These are phyloP conservation scores for Malacosoma neustria DNA, from an alignment of 2,888 invertebrate genomes.

Conservation along the genomic window DNA sequence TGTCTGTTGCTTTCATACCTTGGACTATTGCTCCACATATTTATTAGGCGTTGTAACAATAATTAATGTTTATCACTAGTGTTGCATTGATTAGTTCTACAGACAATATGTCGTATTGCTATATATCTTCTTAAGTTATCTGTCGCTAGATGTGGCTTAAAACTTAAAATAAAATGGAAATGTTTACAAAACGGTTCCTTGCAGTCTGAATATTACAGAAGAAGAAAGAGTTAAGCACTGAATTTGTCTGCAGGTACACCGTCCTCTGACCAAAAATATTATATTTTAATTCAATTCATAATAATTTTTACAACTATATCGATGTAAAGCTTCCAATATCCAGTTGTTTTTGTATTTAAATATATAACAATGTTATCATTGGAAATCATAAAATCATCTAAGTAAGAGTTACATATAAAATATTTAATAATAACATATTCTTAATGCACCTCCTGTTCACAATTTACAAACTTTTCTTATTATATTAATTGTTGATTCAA, in stretches of 20 bases:
- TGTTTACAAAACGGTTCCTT: too few species aligned
- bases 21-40: constrained; percentile 40
- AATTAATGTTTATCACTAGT: constrained; percentile 43
- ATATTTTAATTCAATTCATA: constrained; percentile 1
- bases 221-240: too few species aligned
- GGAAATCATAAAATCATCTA: constrained; percentile 9
- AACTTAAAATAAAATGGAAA: constrained; percentile 5
- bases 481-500: not conserved
- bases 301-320: not conserved
- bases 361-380: not conserved
- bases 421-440: constrained; percentile 1
- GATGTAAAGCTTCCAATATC: not conserved
- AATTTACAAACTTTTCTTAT: not conserved
- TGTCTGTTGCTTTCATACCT: constrained; percentile 53
- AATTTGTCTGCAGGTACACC: too few species aligned
- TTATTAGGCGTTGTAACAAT: constrained; percentile 52
- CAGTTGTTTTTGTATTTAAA: not conserved
- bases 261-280: constrained; percentile 36
- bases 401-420: constrained; percentile 4
- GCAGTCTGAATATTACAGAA: too few species aligned
- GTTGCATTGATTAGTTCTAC: too few species aligned
- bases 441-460: not conserved
- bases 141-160: constrained; percentile 47
- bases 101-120: too few species aligned
- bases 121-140: constrained; percentile 47